These are phyloP conservation scores for Ceratina australensis DNA, from an alignment of 1,140 invertebrate species.

Conservation along the genomic window DNA sequence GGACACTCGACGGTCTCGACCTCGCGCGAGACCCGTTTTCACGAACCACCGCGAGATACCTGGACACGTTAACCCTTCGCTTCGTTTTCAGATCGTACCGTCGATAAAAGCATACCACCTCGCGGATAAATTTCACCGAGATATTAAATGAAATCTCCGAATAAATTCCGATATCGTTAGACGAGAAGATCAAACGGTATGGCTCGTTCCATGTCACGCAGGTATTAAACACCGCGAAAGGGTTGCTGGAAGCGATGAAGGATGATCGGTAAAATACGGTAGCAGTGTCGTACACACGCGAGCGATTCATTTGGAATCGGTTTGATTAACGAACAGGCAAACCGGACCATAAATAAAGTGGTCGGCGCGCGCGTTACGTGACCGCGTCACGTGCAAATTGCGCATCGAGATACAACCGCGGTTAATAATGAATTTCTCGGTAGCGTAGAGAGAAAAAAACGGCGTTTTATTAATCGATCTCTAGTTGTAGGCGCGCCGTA, in stretches of 20 bases:
- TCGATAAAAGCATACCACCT: too few species aligned
- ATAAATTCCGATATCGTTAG: too few species aligned
- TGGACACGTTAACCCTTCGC: too few species aligned
- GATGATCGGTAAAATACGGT: slow-evolving; percentile 19
- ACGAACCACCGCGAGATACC: background rate
- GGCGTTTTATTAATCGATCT: slow-evolving; percentile 24
- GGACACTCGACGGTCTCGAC: slow-evolving; percentile 28
- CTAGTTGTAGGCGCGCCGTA: slow-evolving; percentile 4
- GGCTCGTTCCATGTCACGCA: too few species aligned
- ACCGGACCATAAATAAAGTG: slow-evolving; percentile 26
- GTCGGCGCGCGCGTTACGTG: slow-evolving; percentile 28
- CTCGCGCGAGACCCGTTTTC: slow-evolving; percentile 9
- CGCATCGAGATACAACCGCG: slow-evolving; percentile 43
- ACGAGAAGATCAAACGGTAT: too few species aligned
- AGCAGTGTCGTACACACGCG: background rate
- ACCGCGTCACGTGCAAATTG: slow-evolving; percentile 45
- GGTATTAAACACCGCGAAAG: background rate
- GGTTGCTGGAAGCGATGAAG: background rate
- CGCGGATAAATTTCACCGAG: too few species aligned
- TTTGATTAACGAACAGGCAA: slow-evolving; percentile 34
- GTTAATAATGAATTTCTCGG: slow-evolving; percentile 43
- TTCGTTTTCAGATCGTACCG: too few species aligned
- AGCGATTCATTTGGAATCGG: slow-evolving; percentile 23
- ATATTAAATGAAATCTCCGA: too few species aligned
- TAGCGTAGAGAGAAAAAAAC: slow-evolving; percentile 23